Percentiles rank a stretch among this genome's conserved stretches.
Conservation (phyloP, 1,140 invertebrate genomes). For the Penaeus chinensis region DNA sequence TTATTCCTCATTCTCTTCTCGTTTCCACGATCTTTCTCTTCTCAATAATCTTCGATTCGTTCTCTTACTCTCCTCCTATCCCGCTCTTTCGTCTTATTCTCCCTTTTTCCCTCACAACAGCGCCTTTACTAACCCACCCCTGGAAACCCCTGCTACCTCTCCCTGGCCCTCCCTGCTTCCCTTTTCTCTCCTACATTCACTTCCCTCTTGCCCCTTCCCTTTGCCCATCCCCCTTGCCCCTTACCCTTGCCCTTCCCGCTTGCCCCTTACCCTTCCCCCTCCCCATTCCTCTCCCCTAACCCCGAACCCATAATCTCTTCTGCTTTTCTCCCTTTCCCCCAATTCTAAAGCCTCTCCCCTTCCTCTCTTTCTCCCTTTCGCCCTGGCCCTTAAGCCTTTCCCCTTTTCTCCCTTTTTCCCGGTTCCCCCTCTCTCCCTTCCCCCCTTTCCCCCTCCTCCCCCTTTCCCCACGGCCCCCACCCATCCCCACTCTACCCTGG, state of each 20-base stretch:
- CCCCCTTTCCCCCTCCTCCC: not conserved
- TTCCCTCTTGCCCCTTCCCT: not conserved
- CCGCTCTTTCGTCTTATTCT: not conserved
- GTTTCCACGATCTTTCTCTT: too few relatives aligned
- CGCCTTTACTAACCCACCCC: too few relatives aligned
- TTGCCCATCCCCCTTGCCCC: not conserved
- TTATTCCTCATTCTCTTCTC: not conserved
- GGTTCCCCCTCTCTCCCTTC: not conserved
- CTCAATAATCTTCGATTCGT: not conserved
- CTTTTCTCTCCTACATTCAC: not conserved
- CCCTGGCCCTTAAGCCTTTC: not conserved
- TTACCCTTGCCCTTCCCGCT: not conserved
- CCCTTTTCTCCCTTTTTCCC: not conserved
- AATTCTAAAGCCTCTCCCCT: not conserved
- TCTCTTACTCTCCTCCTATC: not conserved
- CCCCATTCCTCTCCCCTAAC: too few relatives aligned
- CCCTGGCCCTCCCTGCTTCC: not conserved
- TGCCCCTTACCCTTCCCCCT: not conserved
- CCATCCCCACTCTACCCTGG: constrained; percentile 19
- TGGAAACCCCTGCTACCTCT: too few relatives aligned
- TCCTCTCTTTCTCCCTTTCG: too few relatives aligned
- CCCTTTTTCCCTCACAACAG: not conserved
- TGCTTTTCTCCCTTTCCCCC: not conserved
- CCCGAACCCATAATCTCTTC: not conserved
- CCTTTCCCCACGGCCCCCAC: not conserved